Base-by-base conservation (phyloP, 1,140 invertebrate genomes). In the Lordiphosa collinella region DNA sequence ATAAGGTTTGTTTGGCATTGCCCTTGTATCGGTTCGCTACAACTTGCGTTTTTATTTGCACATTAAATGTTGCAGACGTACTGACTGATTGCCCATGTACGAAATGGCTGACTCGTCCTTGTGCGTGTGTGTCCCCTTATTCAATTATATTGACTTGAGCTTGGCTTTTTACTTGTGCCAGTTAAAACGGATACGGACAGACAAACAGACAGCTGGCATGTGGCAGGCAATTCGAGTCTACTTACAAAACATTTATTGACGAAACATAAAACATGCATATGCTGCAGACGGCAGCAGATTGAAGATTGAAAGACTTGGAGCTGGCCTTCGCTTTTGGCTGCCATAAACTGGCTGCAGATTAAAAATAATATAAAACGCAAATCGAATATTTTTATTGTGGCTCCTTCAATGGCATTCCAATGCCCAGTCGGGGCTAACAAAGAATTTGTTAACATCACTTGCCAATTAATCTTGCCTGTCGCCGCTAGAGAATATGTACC, bases 321-420 rank as follows among this genome's bases (percentile, higher is more conserved):
- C 1, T 12, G 40, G 25, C 12, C 43, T 48, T 13, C 41, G 18
- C 18, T 2, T 34, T 63, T 55, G 46, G 47, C 38, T 43, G 60
- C 54, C 55, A 80, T 82, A 75, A 80, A 84, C 55, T 82, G 63
- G 36, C 67, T 57, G 18, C 53, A 78, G 78, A 84, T 84, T 84
- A 84, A 84, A 84, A 78, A 70, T 78, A 84, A 84, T 84, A 84
- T 78, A 73, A 73, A 84, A 84, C 68, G 72, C 54, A 84, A 76
- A 82, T 84, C 67, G 78, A 78, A 58, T 71, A 67, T 84, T 84
- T 84, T 68, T 18, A 78, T 73, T 84, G 62, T 18, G 18, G 18
- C 18, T 18, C 0, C 18, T 18, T 18, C 16, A 22, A 38, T 58
- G 60, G 52, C 58, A 62, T 48, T 47, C 1, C 18, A 12, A 4